phyloP scores from a whole-genome alignment of 2,113 vertebrate species.

The Stomatorhinus ivindoensis region DNA sequence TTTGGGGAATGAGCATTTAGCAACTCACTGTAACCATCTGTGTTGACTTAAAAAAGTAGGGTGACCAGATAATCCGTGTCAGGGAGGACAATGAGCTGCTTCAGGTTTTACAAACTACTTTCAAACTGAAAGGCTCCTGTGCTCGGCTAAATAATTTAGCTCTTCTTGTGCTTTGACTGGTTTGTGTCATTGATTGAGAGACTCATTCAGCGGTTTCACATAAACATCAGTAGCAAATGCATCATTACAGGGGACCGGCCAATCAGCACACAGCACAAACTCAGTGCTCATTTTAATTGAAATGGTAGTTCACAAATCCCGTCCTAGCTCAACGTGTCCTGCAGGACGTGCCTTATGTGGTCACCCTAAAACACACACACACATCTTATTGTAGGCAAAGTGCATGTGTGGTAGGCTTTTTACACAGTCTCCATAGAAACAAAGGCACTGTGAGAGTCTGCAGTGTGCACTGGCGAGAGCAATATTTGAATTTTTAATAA shows the following conservation, averaged over 20 bases:
- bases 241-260: background rate
- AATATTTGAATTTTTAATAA: background rate
- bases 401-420: background rate
- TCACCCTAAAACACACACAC: background rate
- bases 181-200: background rate
- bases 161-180: background rate
- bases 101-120: background rate
- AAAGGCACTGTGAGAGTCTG: background rate
- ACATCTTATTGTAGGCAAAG: background rate
- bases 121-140: background rate
- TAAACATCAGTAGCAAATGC: background rate
- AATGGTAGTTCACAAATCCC: background rate
- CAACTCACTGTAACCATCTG: background rate
- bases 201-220: background rate
- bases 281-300: background rate
- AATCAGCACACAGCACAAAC: background rate
- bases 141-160: background rate
- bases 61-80: background rate
- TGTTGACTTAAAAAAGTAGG: slow-evolving; percentile 1
- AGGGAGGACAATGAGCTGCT: background rate
- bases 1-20: background rate
- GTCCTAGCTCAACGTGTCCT: background rate
- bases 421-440: background rate
- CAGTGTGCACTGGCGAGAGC: background rate
- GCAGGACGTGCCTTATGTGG: background rate